Conservation (phyloP, 2,888 invertebrate genomes). For the Drosophila kambysellisi region DNA sequence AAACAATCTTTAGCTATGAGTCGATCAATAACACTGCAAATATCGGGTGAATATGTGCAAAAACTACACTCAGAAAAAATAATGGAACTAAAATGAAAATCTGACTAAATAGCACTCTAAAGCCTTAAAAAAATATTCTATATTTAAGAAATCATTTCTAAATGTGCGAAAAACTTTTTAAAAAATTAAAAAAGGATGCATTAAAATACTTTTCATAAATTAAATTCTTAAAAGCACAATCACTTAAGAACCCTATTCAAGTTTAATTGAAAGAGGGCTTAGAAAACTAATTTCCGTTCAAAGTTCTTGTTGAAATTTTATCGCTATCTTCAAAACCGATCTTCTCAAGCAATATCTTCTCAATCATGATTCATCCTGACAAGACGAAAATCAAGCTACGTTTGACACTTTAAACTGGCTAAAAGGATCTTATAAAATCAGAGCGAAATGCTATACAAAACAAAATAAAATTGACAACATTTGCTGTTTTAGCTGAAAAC, state of each 20-base stretch:
- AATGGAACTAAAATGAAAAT: neutral
- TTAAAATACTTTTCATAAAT: neutral
- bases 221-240: neutral
- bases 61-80: neutral
- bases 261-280: neutral
- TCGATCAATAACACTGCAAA: neutral
- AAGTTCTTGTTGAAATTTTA: neutral
- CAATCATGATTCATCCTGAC: neutral
- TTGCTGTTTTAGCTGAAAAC: constrained; percentile 1
- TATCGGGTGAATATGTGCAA: neutral
- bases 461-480: constrained; percentile 12
- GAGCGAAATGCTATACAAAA: neutral
- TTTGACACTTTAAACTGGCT: neutral
- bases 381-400: neutral
- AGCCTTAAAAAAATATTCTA: too few relatives aligned
- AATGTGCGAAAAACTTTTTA: neutral
- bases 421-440: neutral
- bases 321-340: neutral
- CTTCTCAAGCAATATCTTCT: neutral
- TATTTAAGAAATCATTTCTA: neutral
- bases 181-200: neutral
- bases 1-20: neutral
- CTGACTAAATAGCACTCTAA: too few relatives aligned
- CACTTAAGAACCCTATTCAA: neutral
- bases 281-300: too few relatives aligned